phyloP scores from a whole-genome alignment of 1,140 invertebrate species.

The Uloborus diversus region DNA sequence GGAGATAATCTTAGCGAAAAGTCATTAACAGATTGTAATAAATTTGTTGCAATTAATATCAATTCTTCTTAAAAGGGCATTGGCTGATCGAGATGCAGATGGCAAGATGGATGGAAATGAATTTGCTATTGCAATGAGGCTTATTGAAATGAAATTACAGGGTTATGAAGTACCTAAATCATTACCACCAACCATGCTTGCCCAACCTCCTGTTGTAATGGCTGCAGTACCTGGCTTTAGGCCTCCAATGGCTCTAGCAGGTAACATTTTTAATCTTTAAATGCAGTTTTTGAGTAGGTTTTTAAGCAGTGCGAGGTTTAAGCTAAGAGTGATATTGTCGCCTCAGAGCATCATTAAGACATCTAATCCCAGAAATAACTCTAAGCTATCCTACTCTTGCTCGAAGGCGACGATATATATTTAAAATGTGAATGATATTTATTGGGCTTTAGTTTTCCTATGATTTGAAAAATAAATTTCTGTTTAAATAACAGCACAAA shows the following conservation, averaged over 20 bases:
- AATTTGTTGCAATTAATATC: too few relatives aligned
- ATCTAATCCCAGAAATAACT: too few relatives aligned
- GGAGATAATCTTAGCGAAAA: too few relatives aligned
- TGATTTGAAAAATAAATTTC: not conserved
- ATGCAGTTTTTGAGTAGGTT: too few relatives aligned
- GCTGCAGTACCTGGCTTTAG: constrained; percentile 50
- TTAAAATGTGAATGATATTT: too few relatives aligned
- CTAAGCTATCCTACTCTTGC: too few relatives aligned
- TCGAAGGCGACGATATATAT: too few relatives aligned
- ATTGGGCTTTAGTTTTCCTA: too few relatives aligned
- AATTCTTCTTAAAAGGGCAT: constrained; percentile 75
- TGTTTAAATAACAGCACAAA: not conserved
- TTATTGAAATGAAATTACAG: constrained; percentile 92
- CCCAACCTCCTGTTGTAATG: constrained; percentile 32
- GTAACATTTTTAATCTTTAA: constrained; percentile 40
- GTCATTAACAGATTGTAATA: too few relatives aligned
- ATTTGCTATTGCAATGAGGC: constrained; percentile 97
- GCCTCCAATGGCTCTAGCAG: constrained; percentile 28
- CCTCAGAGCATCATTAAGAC: too few relatives aligned
- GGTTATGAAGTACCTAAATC: constrained; percentile 88
- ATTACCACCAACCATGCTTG: constrained; percentile 77
- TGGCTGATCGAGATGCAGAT: constrained; percentile 96
- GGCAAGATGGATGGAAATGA: constrained; percentile 96
- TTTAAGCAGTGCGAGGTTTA: too few relatives aligned
- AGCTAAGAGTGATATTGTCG: too few relatives aligned